Conservation (phyloP, 1,140 invertebrate species). For the Chrysopa pallens region DNA sequence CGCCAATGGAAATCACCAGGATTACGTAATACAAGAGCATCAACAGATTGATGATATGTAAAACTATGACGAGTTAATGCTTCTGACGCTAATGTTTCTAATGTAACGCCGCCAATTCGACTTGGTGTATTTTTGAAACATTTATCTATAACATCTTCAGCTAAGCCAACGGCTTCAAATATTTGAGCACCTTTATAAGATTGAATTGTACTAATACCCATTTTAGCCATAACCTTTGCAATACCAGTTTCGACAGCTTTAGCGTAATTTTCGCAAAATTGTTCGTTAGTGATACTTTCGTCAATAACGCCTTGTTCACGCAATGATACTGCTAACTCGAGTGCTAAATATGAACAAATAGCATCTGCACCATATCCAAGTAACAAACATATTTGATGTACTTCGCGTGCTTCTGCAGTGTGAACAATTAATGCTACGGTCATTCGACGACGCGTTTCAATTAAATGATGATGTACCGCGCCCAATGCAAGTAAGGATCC, state of each 20-base stretch:
- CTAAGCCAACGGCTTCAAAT: constrained; percentile 93
- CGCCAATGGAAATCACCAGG: constrained; percentile 94
- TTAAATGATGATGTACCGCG: constrained; percentile 88
- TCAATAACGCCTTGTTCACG: constrained; percentile 67
- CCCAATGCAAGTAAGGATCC: constrained; percentile 79
- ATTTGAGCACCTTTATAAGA: constrained; percentile 99
- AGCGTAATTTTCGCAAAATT: constrained; percentile 57
- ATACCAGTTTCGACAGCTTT: constrained; percentile 60
- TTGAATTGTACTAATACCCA: constrained; percentile 97
- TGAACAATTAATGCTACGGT: constrained; percentile 88
- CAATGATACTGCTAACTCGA: constrained; percentile 73
- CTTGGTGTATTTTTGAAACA: constrained; percentile 94
- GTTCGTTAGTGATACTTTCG: constrained; percentile 55
- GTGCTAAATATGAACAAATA: constrained; percentile 93
- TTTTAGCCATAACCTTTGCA: constrained; percentile 95
- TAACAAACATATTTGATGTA: constrained; percentile 92
- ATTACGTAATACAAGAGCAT: constrained; percentile 73
- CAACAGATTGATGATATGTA: constrained; percentile 54
- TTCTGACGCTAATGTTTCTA: constrained; percentile 80
- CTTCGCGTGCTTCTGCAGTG: constrained; percentile 87
- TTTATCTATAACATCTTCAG: constrained; percentile 81
- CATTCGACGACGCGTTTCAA: constrained; percentile 88
- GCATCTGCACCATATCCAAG: constrained; percentile 95
- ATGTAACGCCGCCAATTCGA: constrained; percentile 82
- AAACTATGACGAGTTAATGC: constrained; percentile 66